phyloP scores from a whole-genome alignment of 2,113 vertebrate genomes.

The Chlorocebus sabaeus region DNA sequence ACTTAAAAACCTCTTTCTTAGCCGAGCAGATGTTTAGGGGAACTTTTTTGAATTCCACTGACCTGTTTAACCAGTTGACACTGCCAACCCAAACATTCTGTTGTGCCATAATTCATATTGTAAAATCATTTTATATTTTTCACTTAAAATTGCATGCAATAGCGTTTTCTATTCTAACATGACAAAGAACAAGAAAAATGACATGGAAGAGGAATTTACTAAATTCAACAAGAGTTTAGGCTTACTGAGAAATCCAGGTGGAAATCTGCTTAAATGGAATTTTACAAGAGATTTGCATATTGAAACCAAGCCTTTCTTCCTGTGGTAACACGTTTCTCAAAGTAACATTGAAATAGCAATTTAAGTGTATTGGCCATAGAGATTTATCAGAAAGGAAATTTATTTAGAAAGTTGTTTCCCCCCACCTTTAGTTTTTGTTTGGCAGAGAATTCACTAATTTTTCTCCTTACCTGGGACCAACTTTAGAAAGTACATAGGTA shows the following conservation, averaged over 20 bases:
- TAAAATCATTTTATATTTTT: conserved; percentile 55
- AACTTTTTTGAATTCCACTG: conserved; percentile 60
- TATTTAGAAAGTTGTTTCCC: neutral
- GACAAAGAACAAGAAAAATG: conserved; percentile 6
- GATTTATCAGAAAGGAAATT: neutral
- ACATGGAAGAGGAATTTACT: neutral
- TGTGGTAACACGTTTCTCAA: conserved; percentile 20
- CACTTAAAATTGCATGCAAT: conserved; percentile 26
- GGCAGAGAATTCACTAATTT: conserved; percentile 20
- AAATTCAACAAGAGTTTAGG: conserved; percentile 13
- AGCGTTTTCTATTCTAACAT: conserved; percentile 22
- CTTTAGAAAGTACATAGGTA: conserved; percentile 13
- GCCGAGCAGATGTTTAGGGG: conserved; percentile 44
- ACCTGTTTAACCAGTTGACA: conserved; percentile 69
- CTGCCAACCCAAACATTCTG: conserved; percentile 64
- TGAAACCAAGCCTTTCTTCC: conserved; percentile 1
- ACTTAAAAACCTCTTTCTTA: conserved; percentile 35
- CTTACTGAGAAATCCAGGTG: conserved; percentile 62
- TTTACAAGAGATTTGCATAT: conserved; percentile 44
- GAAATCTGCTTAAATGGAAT: conserved; percentile 3
- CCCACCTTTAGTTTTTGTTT: neutral
- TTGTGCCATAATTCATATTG: conserved; percentile 40
- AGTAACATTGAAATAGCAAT: conserved; percentile 43
- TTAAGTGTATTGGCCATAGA: conserved; percentile 26
- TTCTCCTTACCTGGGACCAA: neutral